phyloP scores from a whole-genome alignment of 2,888 invertebrate species.

The Hypselothyrea guttata region DNA sequence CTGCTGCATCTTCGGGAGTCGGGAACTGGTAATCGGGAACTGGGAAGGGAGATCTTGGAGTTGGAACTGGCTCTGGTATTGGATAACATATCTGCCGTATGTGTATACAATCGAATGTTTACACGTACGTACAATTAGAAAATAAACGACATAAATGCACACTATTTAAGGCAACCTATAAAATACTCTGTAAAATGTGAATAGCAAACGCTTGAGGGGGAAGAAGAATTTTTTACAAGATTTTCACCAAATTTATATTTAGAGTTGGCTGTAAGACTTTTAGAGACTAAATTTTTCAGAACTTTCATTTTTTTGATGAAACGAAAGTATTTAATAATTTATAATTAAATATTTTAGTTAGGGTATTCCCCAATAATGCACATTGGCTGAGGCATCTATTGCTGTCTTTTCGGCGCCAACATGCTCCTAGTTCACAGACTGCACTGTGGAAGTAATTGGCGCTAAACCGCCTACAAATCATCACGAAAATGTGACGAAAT shows the following conservation, averaged over 20 bases:
- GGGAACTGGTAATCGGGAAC: too few relatives aligned
- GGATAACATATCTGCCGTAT: slow-evolving; percentile 35
- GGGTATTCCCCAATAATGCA: slow-evolving; percentile 6
- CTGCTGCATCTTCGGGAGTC: too few relatives aligned
- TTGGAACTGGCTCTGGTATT: slow-evolving; percentile 16
- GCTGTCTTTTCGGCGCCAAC: slow-evolving; percentile 62
- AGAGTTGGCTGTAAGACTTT: too few relatives aligned
- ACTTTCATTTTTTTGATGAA: too few relatives aligned
- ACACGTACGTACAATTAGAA: slow-evolving; percentile 42
- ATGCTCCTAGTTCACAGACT: slow-evolving; percentile 58
- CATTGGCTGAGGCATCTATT: slow-evolving; percentile 14
- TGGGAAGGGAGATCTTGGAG: too few relatives aligned
- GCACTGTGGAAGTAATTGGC: slow-evolving; percentile 67
- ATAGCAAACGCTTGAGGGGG: too few relatives aligned
- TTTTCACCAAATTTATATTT: too few relatives aligned
- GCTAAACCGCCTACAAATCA: slow-evolving; percentile 80
- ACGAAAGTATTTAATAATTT: too few relatives aligned
- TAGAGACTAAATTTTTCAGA: too few relatives aligned
- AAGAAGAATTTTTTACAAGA: too few relatives aligned
- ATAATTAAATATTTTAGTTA: neutral
- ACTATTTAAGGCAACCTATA: slow-evolving; percentile 10
- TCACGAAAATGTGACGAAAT: slow-evolving; percentile 79
- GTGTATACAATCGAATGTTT: slow-evolving; percentile 54
- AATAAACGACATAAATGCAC: slow-evolving; percentile 13
- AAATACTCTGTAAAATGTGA: slow-evolving; percentile 25